Evolutionary conservation across 2,888 invertebrate species (phyloP).

Genomic region (Metacarcinus magister): DNA sequence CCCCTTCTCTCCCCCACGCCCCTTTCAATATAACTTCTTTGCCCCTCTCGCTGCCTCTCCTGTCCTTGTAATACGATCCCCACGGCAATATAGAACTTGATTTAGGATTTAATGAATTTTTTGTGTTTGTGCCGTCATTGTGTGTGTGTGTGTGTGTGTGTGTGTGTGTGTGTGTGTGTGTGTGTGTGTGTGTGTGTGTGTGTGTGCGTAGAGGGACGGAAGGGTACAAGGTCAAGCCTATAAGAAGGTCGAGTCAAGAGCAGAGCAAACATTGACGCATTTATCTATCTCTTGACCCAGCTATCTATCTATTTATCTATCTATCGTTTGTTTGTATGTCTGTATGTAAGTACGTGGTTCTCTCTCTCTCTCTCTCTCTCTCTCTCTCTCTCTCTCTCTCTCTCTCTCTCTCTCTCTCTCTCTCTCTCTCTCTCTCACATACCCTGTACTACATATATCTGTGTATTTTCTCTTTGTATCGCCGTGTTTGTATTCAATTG

Average conservation of each 20-base stretch:
- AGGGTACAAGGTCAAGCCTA: not conserved
- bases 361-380: constrained; percentile 11
- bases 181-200: not conserved
- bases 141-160: not conserved
- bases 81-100: not conserved
- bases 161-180: constrained; percentile 30
- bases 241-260: too few species aligned
- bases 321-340: too few species aligned
- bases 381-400: constrained; percentile 4
- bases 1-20: not conserved
- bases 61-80: not conserved
- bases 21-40: not conserved
- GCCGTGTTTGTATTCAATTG: not conserved
- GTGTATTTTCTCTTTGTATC: not conserved
- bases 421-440: not conserved
- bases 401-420: constrained; percentile 22
- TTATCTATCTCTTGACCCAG: not conserved
- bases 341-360: too few species aligned
- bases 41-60: not conserved
- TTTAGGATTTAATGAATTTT: not conserved
- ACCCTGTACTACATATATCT: not conserved
- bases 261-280: not conserved
- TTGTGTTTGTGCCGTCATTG: not conserved
- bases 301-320: not conserved
- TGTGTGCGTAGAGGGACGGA: not conserved